A percentile compares a stretch with the other conserved stretches of the same genome.
phyloP scores from a whole-genome alignment of 2,113 vertebrate species.

The Machaerirhynchus nigripectus region DNA sequence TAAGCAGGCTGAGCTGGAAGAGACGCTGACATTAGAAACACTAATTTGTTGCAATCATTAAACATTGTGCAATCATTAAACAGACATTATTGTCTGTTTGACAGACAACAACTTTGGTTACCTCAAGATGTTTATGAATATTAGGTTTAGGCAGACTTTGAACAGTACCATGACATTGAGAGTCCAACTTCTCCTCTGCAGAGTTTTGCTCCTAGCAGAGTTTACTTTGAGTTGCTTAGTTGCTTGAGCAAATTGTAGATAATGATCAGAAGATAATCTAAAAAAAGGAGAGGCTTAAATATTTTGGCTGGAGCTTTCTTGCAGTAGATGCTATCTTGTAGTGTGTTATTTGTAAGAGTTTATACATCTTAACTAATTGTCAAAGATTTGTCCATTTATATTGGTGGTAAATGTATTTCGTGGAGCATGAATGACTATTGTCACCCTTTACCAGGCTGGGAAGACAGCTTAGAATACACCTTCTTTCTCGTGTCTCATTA shows the following conservation, averaged over 20 bases:
- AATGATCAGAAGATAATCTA: neutral
- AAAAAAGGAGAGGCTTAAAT: neutral
- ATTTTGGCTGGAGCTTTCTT: neutral
- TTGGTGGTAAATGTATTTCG: neutral
- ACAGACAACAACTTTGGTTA: rapidly evolving
- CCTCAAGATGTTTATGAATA: neutral
- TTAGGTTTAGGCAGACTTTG: neutral
- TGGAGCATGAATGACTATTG: neutral
- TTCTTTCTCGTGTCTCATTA: neutral
- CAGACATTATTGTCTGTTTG: neutral
- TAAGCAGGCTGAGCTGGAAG: neutral
- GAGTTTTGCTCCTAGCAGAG: neutral
- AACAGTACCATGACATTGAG: neutral
- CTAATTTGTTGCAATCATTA: neutral
- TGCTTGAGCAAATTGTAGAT: neutral
- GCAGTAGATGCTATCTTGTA: neutral
- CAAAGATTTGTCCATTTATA: neutral
- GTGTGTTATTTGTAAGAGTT: neutral
- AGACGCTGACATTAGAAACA: neutral
- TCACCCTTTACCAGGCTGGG: neutral
- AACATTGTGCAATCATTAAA: neutral
- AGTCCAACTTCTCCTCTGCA: neutral
- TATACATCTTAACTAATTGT: neutral
- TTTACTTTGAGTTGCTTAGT: neutral
- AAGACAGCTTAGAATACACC: neutral